Conservation (phyloP, 2,797 vertebrate genomes). For the Hydrophis major region DNA sequence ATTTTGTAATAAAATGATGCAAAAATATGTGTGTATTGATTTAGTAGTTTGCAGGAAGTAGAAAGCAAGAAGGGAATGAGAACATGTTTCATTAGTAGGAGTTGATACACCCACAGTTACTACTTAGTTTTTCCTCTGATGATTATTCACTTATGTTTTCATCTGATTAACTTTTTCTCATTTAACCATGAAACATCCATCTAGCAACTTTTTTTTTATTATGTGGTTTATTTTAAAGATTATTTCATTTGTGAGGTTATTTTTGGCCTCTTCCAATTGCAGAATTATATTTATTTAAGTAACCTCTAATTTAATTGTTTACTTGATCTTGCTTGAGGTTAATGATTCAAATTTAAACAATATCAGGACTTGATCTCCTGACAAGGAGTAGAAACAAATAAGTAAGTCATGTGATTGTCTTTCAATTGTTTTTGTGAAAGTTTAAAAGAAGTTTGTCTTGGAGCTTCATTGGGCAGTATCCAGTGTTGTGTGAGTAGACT, state of each 20-base stretch:
- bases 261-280: not conserved
- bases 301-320: not conserved
- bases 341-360: not conserved
- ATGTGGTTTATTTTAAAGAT: not conserved
- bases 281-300: slow-evolving; percentile 17
- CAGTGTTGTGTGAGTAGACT: not conserved
- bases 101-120: not conserved
- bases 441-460: not conserved
- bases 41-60: slow-evolving; percentile 2
- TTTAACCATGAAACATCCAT: not conserved
- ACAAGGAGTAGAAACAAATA: not conserved
- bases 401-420: not conserved
- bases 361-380: not conserved
- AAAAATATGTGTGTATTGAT: slow-evolving; percentile 12
- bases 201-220: not conserved
- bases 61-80: not conserved
- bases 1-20: not conserved
- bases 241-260: not conserved
- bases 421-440: not conserved
- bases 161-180: not conserved
- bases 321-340: not conserved
- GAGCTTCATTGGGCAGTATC: not conserved
- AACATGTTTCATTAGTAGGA: slow-evolving; percentile 9
- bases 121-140: not conserved
- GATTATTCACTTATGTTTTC: slow-evolving; percentile 10